Evolutionary conservation across 1,140 invertebrate genomes (phyloP), one percentile per base, ranked within the genome.

Genomic region (Drosophila sechellia): DNA sequence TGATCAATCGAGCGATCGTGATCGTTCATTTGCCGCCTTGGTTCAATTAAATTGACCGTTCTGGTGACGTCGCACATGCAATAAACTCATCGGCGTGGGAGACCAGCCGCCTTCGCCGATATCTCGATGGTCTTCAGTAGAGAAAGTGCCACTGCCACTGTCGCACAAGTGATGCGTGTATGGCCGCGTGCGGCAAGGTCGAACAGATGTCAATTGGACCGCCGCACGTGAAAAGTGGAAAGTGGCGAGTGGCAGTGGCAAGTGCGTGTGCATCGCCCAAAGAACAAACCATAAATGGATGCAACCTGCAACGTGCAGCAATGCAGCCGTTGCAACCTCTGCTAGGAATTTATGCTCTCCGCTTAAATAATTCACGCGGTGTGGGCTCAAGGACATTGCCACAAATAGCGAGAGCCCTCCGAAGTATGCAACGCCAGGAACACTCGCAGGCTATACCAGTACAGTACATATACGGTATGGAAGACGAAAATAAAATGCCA

Each of bases 31-130:
- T 65, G 64, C 59, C 57, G 55, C 55, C 60, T 70, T 84, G 55
- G 80, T 80, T 84, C 80, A 84, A 84, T 85, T 84, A 49, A 84
- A 84, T 84, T 84, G 81, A 84, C 80, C 80, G 81, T 57, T 60
- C 49, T 15, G 68, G 52, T 79, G 65, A 84, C 80, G 80, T 76
- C 56, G 79, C 71, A 61, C 56, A 71, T 60, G 56, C 54, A 77
- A 71, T 77, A 61, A 56, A 70, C 58, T 71, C 73, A 61, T 73
- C 49, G 56, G 79, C 63, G 79, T 81, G 79, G 77, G 76, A 79
- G 76, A 22, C 34, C 64, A 40, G 39, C 34, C 42, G 42, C 46
- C 60, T 46, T n/a, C 58, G 15, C 1, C 6, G 43, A 27, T 49
- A 59, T 57, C 13, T 40, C 25, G 35, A 37, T 48, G n/a, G 6